Evolutionary conservation across 2,888 invertebrate species (phyloP).

Genomic region (Hyposoter didymator): DNA sequence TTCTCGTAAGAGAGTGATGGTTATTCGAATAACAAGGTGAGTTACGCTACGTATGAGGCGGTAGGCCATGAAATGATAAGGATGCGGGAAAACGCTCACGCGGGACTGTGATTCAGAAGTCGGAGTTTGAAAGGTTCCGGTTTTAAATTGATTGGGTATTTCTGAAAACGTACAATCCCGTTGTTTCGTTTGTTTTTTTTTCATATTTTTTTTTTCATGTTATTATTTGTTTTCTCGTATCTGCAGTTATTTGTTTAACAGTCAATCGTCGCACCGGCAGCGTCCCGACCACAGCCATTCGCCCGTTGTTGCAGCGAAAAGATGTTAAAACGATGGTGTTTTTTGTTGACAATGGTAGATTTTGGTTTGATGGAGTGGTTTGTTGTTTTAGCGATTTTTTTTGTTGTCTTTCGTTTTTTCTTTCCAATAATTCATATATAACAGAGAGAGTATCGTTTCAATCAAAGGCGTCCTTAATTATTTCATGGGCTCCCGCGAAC

Average conservation of each 20-base stretch:
- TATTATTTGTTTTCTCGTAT: slow-evolving; percentile 55
- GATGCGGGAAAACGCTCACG: slow-evolving; percentile 66
- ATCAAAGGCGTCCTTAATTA: slow-evolving; percentile 76
- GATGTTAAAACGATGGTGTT: slow-evolving; percentile 23
- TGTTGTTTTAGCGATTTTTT: slow-evolving; percentile 57
- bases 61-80: slow-evolving; percentile 82
- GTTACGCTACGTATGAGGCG: slow-evolving; percentile 80
- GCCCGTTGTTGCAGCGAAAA: slow-evolving; percentile 61
- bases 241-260: slow-evolving; percentile 56
- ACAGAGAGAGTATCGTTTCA: slow-evolving; percentile 66
- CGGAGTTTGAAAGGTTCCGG: slow-evolving; percentile 68
- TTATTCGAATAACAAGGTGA: slow-evolving; percentile 78
- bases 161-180: slow-evolving; percentile 72
- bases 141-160: slow-evolving; percentile 65
- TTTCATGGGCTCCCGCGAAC: slow-evolving; percentile 82
- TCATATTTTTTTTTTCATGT: slow-evolving; percentile 59
- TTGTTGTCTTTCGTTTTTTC: slow-evolving; percentile 47
- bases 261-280: slow-evolving; percentile 77
- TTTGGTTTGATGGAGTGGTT: slow-evolving; percentile 48
- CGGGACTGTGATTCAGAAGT: slow-evolving; percentile 31
- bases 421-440: slow-evolving; percentile 65
- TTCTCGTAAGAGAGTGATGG: slow-evolving; percentile 67
- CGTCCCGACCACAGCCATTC: slow-evolving; percentile 75
- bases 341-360: slow-evolving; percentile 47
- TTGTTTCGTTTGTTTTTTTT: slow-evolving; percentile 63